A percentile compares a stretch with the other conserved stretches of the same genome.
Evolutionary conservation across 2,888 invertebrate species (phyloP).

Genomic region (Nephrotoma guestfalica): DNA sequence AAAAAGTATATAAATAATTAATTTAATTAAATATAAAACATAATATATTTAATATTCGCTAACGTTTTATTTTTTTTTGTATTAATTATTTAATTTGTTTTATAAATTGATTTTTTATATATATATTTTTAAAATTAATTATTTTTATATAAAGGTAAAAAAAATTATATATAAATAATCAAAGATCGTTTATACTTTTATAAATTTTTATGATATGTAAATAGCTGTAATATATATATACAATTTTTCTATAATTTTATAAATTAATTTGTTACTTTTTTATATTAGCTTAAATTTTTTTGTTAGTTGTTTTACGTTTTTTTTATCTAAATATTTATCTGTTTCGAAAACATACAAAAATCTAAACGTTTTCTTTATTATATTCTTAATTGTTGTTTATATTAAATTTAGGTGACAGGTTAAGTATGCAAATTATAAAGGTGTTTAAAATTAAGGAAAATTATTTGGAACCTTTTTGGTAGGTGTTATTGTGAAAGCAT

Average conservation of each 20-base stretch:
- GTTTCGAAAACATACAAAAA: neutral
- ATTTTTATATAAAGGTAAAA: neutral
- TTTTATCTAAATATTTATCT: neutral
- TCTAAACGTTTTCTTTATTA: neutral
- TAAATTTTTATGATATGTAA: constrained; percentile 6
- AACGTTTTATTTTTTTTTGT: constrained; percentile 13
- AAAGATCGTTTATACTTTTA: constrained; percentile 6
- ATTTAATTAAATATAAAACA: constrained; percentile 1
- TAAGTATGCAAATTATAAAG: neutral
- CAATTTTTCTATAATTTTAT: neutral
- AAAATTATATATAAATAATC: neutral
- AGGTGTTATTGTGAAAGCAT: neutral
- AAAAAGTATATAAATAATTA: neutral
- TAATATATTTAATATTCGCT: neutral
- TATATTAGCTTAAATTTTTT: neutral
- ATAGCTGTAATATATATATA: constrained; percentile 1
- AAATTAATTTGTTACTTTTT: constrained; percentile 1
- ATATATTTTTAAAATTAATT: constrained; percentile 11
- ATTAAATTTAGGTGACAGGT: neutral
- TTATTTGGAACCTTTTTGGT: too few relatives aligned
- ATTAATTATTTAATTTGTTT: constrained; percentile 8
- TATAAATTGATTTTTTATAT: constrained; percentile 7
- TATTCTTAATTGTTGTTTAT: neutral
- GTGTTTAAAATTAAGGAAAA: neutral
- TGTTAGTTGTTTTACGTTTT: neutral